Base-by-base conservation (phyloP, 2,888 invertebrate species). In the Chrysina gloriosa region DNA sequence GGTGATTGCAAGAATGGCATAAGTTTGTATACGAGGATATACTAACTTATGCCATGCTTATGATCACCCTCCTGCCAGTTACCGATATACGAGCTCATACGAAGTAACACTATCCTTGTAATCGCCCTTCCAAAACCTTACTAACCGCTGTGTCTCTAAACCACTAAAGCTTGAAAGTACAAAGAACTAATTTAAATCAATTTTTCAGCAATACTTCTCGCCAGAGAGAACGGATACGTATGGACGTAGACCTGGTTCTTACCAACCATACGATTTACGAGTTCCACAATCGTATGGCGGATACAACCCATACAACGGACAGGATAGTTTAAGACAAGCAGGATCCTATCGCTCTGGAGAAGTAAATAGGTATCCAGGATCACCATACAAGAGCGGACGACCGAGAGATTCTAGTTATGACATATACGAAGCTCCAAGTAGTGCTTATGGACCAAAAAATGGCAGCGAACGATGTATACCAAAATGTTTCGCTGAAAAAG, bases 401-500 rank as follows among this genome's bases (percentile, higher is more conserved):
- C 79, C 80, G 2, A 82, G 83, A 72, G 81, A 83, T 1, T 84
- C 84, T 69, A 86, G 84, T 73, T 87, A 85, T 71, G 83, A 84
- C 21, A 84, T 84, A 2, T 80, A 82, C 65, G 85, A 86, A 1
- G 82, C 85, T 16, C 84, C 85, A 2, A 83, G 79, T 19, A 81
- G 84, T 65, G 81, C 80, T 1, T 73, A 71, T 45, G 78, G 85
- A 75, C 83, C 86, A 76, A 83, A 76, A 73, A 80, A 81, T 69
- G 81, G 89, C 87, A 7, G 88, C 0, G 91, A 88, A 67, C 89
- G 90, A 76, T 95, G 95, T 78, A 88, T 89, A 39, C 94, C 94
- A 0, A 94, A 95, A 85, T 95, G 95, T 82, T 91, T 93, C 73
- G 95, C 95, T 0, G 94, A 95, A 83, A 95, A 95, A 83, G 95